Conservation (phyloP, 2,888 invertebrate genomes). For the Volucella bombylans region DNA sequence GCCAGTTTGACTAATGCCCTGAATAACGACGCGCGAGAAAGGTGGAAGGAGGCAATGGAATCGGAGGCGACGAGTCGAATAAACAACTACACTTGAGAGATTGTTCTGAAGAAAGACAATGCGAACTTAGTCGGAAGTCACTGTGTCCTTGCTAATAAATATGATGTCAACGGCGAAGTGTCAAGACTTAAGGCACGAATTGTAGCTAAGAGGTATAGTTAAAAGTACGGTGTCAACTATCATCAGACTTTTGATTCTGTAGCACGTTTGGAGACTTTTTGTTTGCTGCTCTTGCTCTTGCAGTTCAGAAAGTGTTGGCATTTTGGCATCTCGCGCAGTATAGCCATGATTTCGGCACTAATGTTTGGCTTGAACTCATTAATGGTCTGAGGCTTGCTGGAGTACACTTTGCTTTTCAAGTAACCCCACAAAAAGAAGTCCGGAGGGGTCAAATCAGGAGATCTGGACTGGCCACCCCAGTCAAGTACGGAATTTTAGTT, state of each 20-base stretch:
- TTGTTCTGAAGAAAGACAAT: conserved; percentile 20
- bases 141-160: conserved; percentile 12
- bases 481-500: too few relatives aligned
- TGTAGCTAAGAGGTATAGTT: conserved; percentile 18
- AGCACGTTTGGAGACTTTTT: too few relatives aligned
- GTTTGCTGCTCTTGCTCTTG: too few relatives aligned
- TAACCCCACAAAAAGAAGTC: too few relatives aligned
- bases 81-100: conserved; percentile 57
- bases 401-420: too few relatives aligned
- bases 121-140: conserved; percentile 5
- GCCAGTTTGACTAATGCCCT: conserved; percentile 47
- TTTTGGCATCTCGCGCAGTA: too few relatives aligned
- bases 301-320: too few relatives aligned
- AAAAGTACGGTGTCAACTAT: conserved; percentile 15
- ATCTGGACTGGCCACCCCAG: too few relatives aligned
- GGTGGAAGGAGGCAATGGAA: conserved; percentile 64
- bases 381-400: too few relatives aligned
- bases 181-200: not conserved
- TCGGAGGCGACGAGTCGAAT: conserved; percentile 48
- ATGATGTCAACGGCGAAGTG: not conserved
- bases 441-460: too few relatives aligned
- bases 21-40: conserved; percentile 23
- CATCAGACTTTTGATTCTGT: conserved; percentile 29
- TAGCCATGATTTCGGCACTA: too few relatives aligned
- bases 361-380: too few relatives aligned